Conservation (phyloP, 2,888 invertebrate species). For the Tinea pellionella region DNA sequence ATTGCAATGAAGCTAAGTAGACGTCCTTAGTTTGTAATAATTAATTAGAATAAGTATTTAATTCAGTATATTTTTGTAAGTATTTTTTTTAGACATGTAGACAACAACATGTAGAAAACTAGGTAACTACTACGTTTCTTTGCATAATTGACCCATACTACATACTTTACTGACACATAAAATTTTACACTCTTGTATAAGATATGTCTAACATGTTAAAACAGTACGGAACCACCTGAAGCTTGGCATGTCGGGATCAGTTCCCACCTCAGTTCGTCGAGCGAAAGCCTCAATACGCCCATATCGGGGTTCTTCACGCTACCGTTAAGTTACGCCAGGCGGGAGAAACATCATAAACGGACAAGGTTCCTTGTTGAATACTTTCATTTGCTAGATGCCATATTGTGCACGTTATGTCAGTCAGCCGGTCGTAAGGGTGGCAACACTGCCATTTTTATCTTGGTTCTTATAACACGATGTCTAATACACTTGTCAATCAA, state of each 20-base stretch:
- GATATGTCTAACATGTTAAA: neutral
- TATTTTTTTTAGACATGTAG: neutral
- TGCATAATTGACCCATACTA: neutral
- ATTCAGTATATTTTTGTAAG: neutral
- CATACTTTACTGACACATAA: neutral
- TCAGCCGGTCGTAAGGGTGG: neutral
- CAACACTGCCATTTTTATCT: neutral
- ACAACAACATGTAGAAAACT: neutral
- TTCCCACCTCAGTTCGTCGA: constrained; percentile 67
- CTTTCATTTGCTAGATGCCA: constrained; percentile 18
- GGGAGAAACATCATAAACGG: constrained; percentile 82
- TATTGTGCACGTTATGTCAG: constrained; percentile 41
- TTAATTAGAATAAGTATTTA: neutral
- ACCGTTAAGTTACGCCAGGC: constrained; percentile 82
- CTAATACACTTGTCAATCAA: neutral
- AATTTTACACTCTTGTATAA: neutral
- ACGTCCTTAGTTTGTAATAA: constrained; percentile 2
- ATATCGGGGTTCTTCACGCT: constrained; percentile 75
- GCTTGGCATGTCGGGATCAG: constrained; percentile 36
- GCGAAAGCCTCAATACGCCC: constrained; percentile 73
- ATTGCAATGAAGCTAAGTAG: constrained; percentile 5
- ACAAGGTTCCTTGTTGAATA: constrained; percentile 71
- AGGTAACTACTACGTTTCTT: constrained; percentile 1
- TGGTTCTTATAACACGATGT: neutral
- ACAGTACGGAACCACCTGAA: constrained; percentile 33